Conservation (phyloP, 2,888 invertebrate genomes). For the Dione juno region DNA sequence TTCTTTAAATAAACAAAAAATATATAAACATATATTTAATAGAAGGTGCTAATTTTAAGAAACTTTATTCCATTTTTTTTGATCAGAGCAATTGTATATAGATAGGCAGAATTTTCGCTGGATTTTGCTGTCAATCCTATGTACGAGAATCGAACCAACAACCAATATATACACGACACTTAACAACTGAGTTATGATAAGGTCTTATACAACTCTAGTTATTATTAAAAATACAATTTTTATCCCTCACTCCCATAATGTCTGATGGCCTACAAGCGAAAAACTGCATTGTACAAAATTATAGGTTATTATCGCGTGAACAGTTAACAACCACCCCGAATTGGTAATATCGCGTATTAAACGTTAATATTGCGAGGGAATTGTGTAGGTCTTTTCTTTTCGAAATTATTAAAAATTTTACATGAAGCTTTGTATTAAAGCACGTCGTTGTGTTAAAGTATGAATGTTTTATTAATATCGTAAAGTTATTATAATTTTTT, state of each 20-base stretch:
- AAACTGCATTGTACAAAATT: slow-evolving; percentile 29
- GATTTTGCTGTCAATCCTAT: not conserved
- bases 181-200: not conserved
- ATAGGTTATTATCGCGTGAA: slow-evolving; percentile 36
- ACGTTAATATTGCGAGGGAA: slow-evolving; percentile 30
- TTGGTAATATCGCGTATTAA: slow-evolving; percentile 35
- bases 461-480: not conserved
- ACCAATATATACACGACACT: not conserved
- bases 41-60: too few species aligned
- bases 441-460: not conserved
- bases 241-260: slow-evolving; percentile 7
- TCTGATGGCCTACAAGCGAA: slow-evolving; percentile 16
- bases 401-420: not conserved
- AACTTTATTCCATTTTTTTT: not conserved
- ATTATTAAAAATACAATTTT: slow-evolving; percentile 15
- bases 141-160: not conserved
- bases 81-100: too few species aligned
- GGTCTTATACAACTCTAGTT: not conserved
- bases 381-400: slow-evolving; percentile 13
- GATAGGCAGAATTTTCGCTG: too few species aligned
- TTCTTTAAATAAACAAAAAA: too few species aligned
- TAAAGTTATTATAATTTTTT: not conserved
- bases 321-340: slow-evolving; percentile 27
- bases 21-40: too few species aligned
- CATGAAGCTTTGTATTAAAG: slow-evolving; percentile 1